Percentiles rank a stretch among this genome's conserved stretches.
These are phyloP conservation scores for Brienomyrus longianalis DNA, from an alignment of 2,113 vertebrate genomes.

Conservation along the genomic window DNA sequence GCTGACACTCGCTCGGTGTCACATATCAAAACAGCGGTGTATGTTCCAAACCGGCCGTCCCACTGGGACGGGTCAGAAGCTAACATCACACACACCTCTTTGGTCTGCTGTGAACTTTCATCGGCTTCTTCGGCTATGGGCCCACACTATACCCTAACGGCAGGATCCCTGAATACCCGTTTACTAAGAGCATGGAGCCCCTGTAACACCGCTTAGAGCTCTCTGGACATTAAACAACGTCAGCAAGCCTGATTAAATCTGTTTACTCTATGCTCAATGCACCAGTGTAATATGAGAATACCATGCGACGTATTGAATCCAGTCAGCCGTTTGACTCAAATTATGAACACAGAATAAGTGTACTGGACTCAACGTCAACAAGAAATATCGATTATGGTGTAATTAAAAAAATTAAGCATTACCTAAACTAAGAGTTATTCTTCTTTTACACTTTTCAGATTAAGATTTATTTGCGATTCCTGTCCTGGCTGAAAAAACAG, in stretches of 20 bases:
- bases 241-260: not conserved
- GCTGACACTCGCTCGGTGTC: not conserved
- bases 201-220: not conserved
- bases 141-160: not conserved
- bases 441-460: not conserved
- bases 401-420: not conserved
- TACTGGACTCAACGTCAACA: not conserved
- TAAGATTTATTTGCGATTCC: not conserved
- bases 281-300: not conserved
- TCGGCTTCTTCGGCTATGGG: not conserved
- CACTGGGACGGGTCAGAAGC: not conserved
- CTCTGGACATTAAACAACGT: not conserved
- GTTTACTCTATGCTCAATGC: not conserved
- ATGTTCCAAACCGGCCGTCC: not conserved
- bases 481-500: not conserved
- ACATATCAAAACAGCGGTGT: constrained; percentile 1
- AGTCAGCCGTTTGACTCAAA: not conserved
- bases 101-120: not conserved
- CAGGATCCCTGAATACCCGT: not conserved
- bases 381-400: not conserved
- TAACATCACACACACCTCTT: not conserved
- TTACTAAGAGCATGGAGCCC: not conserved
- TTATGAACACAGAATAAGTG: not conserved
- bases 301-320: not conserved
- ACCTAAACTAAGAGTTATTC: not conserved